Conservation (phyloP, 2,797 vertebrate species). For the Acanthornis magna region DNA sequence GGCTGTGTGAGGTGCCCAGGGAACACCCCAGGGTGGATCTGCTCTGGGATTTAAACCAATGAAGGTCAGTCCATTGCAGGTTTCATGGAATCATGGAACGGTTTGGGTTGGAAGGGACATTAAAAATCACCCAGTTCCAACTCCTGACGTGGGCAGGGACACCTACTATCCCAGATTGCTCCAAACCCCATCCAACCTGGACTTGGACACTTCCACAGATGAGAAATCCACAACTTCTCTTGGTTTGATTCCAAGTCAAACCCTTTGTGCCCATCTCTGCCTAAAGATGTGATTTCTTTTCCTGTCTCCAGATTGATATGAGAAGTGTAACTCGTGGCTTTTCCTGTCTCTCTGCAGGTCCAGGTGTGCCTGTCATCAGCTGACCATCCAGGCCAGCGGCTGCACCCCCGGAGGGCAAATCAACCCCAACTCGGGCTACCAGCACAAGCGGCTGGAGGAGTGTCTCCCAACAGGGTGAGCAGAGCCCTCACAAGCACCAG, state of each 20-base stretch:
- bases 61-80: fast-evolving
- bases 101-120: not conserved
- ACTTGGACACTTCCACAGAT: not conserved
- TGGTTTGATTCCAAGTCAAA: not conserved
- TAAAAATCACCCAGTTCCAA: fast-evolving
- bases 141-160: not conserved
- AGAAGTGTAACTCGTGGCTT: fast-evolving
- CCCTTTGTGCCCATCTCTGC: fast-evolving
- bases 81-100: fast-evolving
- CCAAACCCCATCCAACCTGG: fast-evolving
- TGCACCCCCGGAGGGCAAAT: slow-evolving; percentile 91
- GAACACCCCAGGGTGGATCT: fast-evolving
- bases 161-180: not conserved
- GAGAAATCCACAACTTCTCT: not conserved
- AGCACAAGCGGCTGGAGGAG: slow-evolving; percentile 92
- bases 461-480: slow-evolving; percentile 95
- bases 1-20: not conserved
- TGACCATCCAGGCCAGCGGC: slow-evolving; percentile 91
- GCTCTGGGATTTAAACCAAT: fast-evolving
- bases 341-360: slow-evolving; percentile 74
- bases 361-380: slow-evolving; percentile 94
- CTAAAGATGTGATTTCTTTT: not conserved
- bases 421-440: slow-evolving; percentile 87
- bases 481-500: not conserved
- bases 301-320: fast-evolving